Percentiles rank a stretch among this genome's conserved stretches.
Conservation (phyloP, 2,113 vertebrate species). For the Pterocles orientalis region DNA sequence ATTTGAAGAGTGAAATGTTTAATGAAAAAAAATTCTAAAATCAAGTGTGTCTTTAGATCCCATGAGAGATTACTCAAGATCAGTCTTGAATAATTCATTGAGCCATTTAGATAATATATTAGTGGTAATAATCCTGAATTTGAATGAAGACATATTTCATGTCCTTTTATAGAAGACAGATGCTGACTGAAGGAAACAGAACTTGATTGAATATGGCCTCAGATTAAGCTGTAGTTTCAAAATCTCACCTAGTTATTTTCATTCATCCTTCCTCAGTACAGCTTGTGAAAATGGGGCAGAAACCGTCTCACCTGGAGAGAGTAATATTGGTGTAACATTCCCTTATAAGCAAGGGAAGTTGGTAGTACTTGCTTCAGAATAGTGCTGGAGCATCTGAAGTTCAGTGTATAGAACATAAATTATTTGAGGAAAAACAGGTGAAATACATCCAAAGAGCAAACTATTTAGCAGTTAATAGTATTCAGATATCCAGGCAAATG, state of each 20-base stretch:
- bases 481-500: background rate
- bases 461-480: background rate
- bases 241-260: background rate
- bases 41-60: background rate
- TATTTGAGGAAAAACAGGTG: background rate
- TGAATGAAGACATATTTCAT: constrained; percentile 27
- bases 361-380: background rate
- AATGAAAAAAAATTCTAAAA: constrained; percentile 37
- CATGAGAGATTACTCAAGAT: background rate
- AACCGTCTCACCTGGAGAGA: background rate
- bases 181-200: constrained; percentile 28
- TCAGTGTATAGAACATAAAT: background rate
- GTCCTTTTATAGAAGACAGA: constrained; percentile 9
- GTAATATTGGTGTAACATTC: background rate
- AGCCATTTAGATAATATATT: constrained; percentile 35
- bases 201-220: background rate
- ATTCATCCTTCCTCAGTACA: background rate
- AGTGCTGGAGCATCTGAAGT: background rate
- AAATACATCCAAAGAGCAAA: background rate
- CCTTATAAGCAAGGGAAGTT: background rate
- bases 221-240: background rate
- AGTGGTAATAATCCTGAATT: constrained; percentile 33
- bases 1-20: constrained; percentile 6
- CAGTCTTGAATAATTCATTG: constrained; percentile 40
- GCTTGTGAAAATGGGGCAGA: background rate